Base-by-base conservation (phyloP, 2,113 vertebrate genomes). In the Pandion haliaetus region DNA sequence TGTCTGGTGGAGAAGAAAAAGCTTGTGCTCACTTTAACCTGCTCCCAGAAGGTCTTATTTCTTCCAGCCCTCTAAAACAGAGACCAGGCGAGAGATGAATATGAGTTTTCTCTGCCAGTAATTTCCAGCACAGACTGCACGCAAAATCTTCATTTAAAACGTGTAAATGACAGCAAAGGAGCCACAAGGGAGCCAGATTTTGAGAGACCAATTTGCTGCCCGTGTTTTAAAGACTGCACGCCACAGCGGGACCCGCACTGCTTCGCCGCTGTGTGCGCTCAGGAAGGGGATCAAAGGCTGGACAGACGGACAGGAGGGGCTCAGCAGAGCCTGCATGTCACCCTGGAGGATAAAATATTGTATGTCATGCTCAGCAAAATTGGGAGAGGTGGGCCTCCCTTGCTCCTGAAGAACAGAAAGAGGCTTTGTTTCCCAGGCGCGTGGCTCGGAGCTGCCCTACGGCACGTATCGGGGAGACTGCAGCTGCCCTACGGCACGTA, bases 141-240 rank as follows among this genome's bases (percentile, higher is more conserved):
- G 94, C 95, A 96, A 94, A 96, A 97, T 96, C 94, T 97, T 97
- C 91, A 96, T 97, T 96, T 97, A 94, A 97, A 97, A 96, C 0
- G 29, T 86, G 95, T 86, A 97, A 97, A 97, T 96, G 96, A 96
- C 97, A 96, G 95, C 15, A 0, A 63, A 94, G 81, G 83, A 91
- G 88, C 76, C 96, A 79, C 95, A 40, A 67, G 97, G 96, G 96
- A 97, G 80, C 70, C 76, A 86, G 94, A 86, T 94, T 97, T 96
- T 74, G 76, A 89, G 77, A 94, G 92, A 91, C 88, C 54, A 63
- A 55, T 95, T 98, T 94, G 57, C 83, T 94, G 85, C 81, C 70
- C 36, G 8, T 24, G n/a, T 96, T 97, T 97, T 78, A 92, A 89
- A 40, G 84, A 70, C 83, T 74, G 42, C 10, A 50, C 52, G 17